Conservation (phyloP, 2,113 vertebrate species). For the Sylvicapra grimmia region DNA sequence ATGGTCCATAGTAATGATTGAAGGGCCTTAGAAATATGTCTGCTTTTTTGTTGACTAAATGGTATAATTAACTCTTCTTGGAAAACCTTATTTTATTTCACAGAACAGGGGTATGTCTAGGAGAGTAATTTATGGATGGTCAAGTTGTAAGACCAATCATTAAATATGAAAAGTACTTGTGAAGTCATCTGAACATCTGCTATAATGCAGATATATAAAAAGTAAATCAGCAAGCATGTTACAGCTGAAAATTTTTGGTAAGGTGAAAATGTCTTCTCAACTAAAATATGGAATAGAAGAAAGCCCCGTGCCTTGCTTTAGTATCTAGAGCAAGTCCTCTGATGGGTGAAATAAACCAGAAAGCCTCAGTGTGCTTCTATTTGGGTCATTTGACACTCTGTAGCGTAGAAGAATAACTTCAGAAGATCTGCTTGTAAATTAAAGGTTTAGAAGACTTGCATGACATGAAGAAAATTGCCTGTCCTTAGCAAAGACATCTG, state of each 20-base stretch:
- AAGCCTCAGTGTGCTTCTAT: background rate
- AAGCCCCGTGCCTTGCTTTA: background rate
- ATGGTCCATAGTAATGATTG: background rate
- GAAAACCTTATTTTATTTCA: constrained; percentile 6
- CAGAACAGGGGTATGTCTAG: background rate
- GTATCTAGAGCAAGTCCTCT: background rate
- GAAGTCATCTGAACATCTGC: background rate
- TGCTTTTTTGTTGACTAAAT: background rate
- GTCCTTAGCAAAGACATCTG: constrained; percentile 12
- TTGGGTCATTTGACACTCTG: background rate
- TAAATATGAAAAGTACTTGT: background rate
- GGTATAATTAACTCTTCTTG: background rate
- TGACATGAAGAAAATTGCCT: background rate
- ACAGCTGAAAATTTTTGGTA: background rate
- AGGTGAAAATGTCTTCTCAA: background rate
- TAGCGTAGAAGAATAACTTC: constrained; percentile 29
- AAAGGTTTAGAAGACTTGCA: background rate
- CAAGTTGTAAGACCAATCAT: background rate
- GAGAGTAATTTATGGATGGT: constrained; percentile 4
- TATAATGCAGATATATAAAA: constrained; percentile 12
- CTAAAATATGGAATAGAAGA: background rate
- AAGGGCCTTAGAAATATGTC: background rate
- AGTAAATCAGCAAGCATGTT: background rate
- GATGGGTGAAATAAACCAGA: background rate
- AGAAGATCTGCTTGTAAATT: background rate